Base-by-base conservation (phyloP, 2,113 vertebrate species). In the Xiphophorus maculatus region DNA sequence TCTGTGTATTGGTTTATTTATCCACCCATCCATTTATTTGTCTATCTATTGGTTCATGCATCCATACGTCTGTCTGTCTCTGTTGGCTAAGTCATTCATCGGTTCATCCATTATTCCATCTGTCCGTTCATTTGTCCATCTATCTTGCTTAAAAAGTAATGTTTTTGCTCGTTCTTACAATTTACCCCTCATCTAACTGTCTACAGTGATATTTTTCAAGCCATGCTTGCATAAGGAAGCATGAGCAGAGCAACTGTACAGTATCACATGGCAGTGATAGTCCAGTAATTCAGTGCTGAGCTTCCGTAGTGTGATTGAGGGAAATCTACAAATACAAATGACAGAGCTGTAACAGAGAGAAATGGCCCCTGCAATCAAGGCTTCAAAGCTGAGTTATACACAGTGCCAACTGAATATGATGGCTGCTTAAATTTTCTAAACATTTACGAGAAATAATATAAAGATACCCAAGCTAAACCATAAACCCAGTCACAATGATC, bases 401-500 rank as follows among this genome's bases (percentile, higher is more conserved):
- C 37, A 48, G 5, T 42, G 19, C 5, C 30, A 66, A 65, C 27
- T 25, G 29, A 33, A 35, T 27, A 28, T 37, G 63, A 54, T 54
- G 42, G 25, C 22, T 65, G 30, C 44, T 48, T 66, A n/a, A 35
- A 27, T 54, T 37, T 58, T 54, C 35, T 44, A 9, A 42, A 37
- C 48, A 37, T 79, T 73, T 4, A 77, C 37, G 28, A 27, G 8
- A 63, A 2, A 51, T 35, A 37, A 48, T 17, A 62, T 42, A 60
- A 68, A 69, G 25, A 42, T 54, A 54, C 44, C 30, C 27, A 58
- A 61, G 32, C 73, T 63, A 69, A 65, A 74, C 27, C 44, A 44
- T 79, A 42, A 69, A 80, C 35, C 5, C 29, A 51, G 66, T 65
- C 33, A 63, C 63, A n/a, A 40, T 33, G 40, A 74, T 74, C 17